Base-by-base conservation (phyloP, 2,113 vertebrate genomes). In the Jaculus jaculus region DNA sequence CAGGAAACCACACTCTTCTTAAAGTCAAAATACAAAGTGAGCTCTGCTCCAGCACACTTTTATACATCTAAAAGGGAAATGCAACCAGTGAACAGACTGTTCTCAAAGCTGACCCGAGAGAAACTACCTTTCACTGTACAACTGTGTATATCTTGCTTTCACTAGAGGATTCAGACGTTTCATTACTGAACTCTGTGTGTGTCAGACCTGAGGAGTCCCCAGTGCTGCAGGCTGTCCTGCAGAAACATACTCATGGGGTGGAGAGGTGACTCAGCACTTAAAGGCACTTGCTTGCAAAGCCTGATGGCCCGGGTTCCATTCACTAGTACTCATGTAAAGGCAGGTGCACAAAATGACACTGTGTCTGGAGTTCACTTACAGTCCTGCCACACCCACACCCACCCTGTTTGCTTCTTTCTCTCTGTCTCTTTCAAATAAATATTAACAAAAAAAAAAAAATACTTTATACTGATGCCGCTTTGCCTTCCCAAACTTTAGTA, bases 11-110 rank as follows among this genome's bases (percentile, higher is more conserved):
- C 94, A 91, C 2, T 88, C 96, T 96, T 96, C 85, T 96, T 97
- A 96, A 97, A 98, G 96, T 97, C 97, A 97, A 89, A 96, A 83
- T 26, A 66, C 51, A 0, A 61, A 94, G 78, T 94, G 74, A 87
- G 1, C 80, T 95, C 34, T 90, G 58, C 24, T 16, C 7, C n/a
- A 84, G 4, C 16, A 72, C 58, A 21, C 88, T 90, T 90, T 84
- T 90, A n/a, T 78, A 82, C 28, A 94, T 84, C 87, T 96, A 92
- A 95, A 89, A 96, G 94, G 84, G 87, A 97, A 96, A 95, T 95
- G 63, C 54, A 90, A 88, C 91, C 90, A 96, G 37, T 97, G 84
- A 89, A 83, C 58, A 90, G 30, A 88, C 24, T 92, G 94, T 92
- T 95, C 60, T 95, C 80, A 93, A 91, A 94, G 94, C 93, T 96